These are phyloP conservation scores for Zaprionus vittiger DNA, from an alignment of 1,140 invertebrate genomes.

Conservation along the genomic window DNA sequence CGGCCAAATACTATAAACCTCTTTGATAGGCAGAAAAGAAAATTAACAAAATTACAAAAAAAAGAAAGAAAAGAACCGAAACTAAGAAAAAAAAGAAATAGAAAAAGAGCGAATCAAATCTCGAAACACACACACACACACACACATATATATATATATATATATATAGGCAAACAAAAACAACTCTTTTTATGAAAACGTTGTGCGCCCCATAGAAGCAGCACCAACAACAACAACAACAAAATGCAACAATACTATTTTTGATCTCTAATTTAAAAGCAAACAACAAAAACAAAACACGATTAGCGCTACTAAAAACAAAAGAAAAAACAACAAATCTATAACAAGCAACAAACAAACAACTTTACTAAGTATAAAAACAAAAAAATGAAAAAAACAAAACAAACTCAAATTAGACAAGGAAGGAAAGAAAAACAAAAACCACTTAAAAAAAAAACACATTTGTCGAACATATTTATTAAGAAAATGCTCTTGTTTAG, in stretches of 20 bases:
- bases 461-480: conserved; percentile 51
- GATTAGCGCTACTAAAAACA: conserved; percentile 69
- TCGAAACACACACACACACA: conserved; percentile 26
- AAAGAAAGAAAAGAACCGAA: conserved; percentile 14
- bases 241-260: conserved; percentile 80
- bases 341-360: conserved; percentile 40
- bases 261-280: conserved; percentile 75
- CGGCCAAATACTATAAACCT: conserved; percentile 4
- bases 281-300: conserved; percentile 41
- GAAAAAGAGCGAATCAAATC: conserved; percentile 26
- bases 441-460: conserved; percentile 6
- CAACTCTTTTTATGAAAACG: conserved; percentile 41
- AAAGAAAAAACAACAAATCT: conserved; percentile 33
- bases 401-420: conserved; percentile 3
- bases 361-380: conserved; percentile 59
- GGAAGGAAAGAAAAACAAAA: conserved; percentile 18
- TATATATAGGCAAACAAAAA: conserved; percentile 14
- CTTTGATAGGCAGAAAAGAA: conserved; percentile 1
- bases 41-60: conserved; percentile 13
- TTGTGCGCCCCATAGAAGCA: conserved; percentile 45
- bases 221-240: conserved; percentile 42
- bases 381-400: conserved; percentile 20
- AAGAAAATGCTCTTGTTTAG: conserved; percentile 48
- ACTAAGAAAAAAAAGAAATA: conserved; percentile 2
- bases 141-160: neutral